Base-by-base conservation (phyloP, 2,113 vertebrate species). In the Saimiri boliviensis region DNA sequence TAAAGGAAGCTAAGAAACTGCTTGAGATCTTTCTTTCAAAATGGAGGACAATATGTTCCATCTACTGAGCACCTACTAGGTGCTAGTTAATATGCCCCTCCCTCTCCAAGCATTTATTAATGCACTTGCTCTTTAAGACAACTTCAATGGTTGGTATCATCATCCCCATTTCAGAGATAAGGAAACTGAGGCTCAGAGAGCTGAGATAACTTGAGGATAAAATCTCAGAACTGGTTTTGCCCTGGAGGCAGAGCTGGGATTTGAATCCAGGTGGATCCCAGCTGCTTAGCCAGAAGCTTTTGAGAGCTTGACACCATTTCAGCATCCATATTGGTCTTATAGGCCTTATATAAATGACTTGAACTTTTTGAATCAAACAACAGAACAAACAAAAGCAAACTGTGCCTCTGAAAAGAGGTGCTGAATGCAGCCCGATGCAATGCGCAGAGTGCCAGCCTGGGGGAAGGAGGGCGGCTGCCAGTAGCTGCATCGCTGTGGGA, bases 361-460 rank as follows among this genome's bases (percentile, higher is more conserved):
- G 21, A 60, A 35, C n/a, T 6, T 52, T 45, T 70, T n/a, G 19
- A 12, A n/a, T 45, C 40, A 16, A 32, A 70, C 5, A 8, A 7
- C 5, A 45, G 37, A 47, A 35, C 32, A 20, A 20, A 40, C 21
- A 66, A 37, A 76, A 77, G 27, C 9, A 54, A 86, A 74, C 68
- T 58, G 63, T 21, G 52, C 13, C 45, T 52, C 52, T 19, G 60
- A 2, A 73, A n/a, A 49, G 47, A 49, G 25, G 19, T 9, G 13
- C 71, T 8, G 25, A 32, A 7, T 1, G 14, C 3, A 47, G 71
- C 14, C 80, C 0, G 0, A 9, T 0, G 20, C 49, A n/a, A 8
- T 9, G 9, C 56, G 32, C 21, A 4, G 6, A 47, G 66, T 0
- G 0, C 45, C 19, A 54, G 4, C 32, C 45, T 1, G 13, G 60